Base-by-base conservation (phyloP, 35 echinoderm and acorn worm genomes). In the Amphiura filiformis region DNA sequence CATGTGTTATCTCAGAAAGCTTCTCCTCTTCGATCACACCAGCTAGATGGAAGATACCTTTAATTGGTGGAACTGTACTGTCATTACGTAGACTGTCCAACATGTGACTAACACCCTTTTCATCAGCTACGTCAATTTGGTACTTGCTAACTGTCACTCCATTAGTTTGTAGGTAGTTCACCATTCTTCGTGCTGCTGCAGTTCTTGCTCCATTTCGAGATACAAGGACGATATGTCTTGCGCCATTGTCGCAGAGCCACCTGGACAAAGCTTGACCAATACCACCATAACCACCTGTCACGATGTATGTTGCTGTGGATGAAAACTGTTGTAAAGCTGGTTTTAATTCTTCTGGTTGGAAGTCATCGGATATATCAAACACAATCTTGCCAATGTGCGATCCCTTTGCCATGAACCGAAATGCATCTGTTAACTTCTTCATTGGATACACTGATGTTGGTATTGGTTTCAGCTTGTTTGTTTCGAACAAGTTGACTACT, bases 241-340 rank as follows among this genome's bases (percentile, higher is more conserved):
- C 95, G 44, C 95, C 95, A 78, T 93, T 97, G 31, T 41, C 80
- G 36, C 77, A 88, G 13, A 97, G 78, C 95, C 95, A 97, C 17
- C 95, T 75, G 1, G 86, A 70, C 32, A 97, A 35, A 32, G 89
- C 85, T 75, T 91, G 92, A 30, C 88, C 93, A 40, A 97, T 49
- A 18, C 95, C 95, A 41, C 80, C 81, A 26, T 84, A 49, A 32
- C 84, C 84, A 44, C 92, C 92, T 36, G 88, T 97, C 40, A 97
- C 61, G 39, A 97, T 80, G 78, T 97, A 97, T 5, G 92, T 94
- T 52, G 89, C 85, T 30, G 84, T 97, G n/a, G 84, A 39, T 37
- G 93, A 82, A 76, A 97, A 97, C 33, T 92, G 65, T 44, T 80
- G 79, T 0, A 61, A 42, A 0, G 84, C 81, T 40, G 91, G 85